phyloP scores from a whole-genome alignment of 2,113 vertebrate species.

The Platichthys flesus region DNA sequence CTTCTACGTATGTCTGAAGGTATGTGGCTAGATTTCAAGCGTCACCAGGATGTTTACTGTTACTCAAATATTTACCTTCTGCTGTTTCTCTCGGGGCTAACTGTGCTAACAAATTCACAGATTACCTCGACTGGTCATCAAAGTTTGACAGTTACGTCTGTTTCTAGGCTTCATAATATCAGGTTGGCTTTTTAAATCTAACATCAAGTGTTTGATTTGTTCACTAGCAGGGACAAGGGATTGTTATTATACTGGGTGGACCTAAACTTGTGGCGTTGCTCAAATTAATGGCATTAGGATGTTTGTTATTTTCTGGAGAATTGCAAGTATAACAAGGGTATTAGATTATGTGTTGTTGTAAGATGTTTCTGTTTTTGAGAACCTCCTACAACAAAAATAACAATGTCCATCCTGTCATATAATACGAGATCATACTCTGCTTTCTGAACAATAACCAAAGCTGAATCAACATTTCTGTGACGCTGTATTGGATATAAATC shows the following conservation, averaged over 20 bases:
- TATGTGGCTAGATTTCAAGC: not conserved
- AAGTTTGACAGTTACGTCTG: too few species aligned
- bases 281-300: not conserved
- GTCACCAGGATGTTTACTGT: not conserved
- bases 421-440: not conserved
- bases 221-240: not conserved
- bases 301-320: not conserved
- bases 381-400: not conserved
- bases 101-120: not conserved
- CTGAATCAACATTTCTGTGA: not conserved
- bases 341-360: not conserved
- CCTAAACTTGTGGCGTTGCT: not conserved
- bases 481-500: not conserved
- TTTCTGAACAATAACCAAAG: not conserved
- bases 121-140: too few species aligned
- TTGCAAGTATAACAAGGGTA: not conserved
- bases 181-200: too few species aligned
- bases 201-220: not conserved
- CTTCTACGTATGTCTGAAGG: not conserved
- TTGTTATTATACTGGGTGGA: not conserved
- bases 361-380: not conserved
- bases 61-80: not conserved
- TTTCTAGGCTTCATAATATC: too few species aligned
- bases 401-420: too few species aligned
- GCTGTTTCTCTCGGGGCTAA: too few species aligned